Conservation (phyloP, 2,797 vertebrate species). For the Jordanella pulchra region DNA sequence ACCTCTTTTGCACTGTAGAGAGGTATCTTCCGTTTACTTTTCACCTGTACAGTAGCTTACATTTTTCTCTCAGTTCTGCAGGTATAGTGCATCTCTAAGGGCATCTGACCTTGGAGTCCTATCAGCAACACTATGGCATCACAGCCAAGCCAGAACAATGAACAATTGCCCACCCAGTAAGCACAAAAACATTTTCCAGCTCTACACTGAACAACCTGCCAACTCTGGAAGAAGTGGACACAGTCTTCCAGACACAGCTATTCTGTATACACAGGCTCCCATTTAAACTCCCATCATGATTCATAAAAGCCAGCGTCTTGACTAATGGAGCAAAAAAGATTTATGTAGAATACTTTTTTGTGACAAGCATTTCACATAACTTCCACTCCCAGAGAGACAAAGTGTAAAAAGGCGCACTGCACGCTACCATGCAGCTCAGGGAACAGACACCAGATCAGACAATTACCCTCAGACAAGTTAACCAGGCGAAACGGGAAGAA, state of each 20-base stretch:
- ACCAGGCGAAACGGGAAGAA: constrained; percentile 61
- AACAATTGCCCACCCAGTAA: constrained; percentile 49
- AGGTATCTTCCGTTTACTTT: constrained; percentile 30
- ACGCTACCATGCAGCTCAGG: constrained; percentile 62
- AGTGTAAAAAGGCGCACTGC: constrained; percentile 52
- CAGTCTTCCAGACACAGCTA: constrained; percentile 37
- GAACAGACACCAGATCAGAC: constrained; percentile 69
- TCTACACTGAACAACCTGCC: constrained; percentile 49
- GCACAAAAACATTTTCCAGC: constrained; percentile 41
- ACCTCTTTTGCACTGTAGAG: constrained; percentile 27
- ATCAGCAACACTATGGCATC: constrained; percentile 40
- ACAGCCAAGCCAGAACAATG: constrained; percentile 53
- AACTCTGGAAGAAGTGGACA: constrained; percentile 49
- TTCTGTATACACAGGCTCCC: constrained; percentile 55
- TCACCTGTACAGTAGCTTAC: constrained; percentile 30
- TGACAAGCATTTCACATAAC: constrained; percentile 59
- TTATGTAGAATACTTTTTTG: constrained; percentile 68
- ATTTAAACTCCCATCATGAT: constrained; percentile 65
- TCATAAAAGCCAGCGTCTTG: constrained; percentile 66
- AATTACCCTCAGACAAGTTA: constrained; percentile 73
- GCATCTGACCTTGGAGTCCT: constrained; percentile 48
- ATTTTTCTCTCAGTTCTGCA: constrained; percentile 30
- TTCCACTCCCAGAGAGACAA: constrained; percentile 49
- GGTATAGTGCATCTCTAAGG: constrained; percentile 47
- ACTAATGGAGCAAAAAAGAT: constrained; percentile 67